Evolutionary conservation across 2,888 invertebrate genomes (phyloP).

Genomic region (Lepidocyrtinus sp.): DNA sequence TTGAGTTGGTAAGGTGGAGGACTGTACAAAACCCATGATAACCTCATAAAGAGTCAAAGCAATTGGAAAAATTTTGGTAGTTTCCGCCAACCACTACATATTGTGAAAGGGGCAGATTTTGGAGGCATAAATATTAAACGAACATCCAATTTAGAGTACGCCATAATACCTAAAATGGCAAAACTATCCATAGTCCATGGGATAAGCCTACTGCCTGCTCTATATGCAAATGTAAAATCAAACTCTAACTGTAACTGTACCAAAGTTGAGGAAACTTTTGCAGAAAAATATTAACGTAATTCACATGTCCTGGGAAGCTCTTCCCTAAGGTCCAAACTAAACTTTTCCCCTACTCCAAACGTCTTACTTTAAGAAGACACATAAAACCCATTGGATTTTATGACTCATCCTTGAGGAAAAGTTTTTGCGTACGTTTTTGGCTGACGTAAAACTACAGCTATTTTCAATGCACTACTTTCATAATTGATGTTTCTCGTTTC

Average conservation of each 20-base stretch:
- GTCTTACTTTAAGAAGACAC: constrained; percentile 5
- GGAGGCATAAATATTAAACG: background rate
- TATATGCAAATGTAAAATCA: constrained; percentile 16
- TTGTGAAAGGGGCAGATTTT: constrained; percentile 3
- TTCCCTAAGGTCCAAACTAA: constrained; percentile 12
- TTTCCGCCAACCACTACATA: too few species aligned
- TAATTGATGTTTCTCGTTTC: constrained; percentile 16
- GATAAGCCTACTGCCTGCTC: too few species aligned
- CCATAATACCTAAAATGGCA: too few species aligned
- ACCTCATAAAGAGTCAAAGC: too few species aligned
- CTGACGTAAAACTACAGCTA: background rate
- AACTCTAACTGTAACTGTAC: background rate
- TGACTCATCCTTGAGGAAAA: background rate
- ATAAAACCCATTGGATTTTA: constrained; percentile 16
- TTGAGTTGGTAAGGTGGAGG: too few species aligned
- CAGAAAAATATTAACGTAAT: constrained; percentile 19
- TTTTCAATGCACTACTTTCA: constrained; percentile 15
- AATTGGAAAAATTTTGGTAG: too few species aligned
- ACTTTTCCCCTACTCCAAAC: background rate
- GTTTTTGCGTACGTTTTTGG: background rate
- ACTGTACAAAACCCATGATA: too few species aligned
- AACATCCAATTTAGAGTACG: constrained; percentile 8
- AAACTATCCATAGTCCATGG: too few species aligned
- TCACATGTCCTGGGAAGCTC: constrained; percentile 6
- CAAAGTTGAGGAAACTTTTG: background rate